Conservation (phyloP, 2,113 vertebrate genomes). For the Nerophis lumbriciformis region DNA sequence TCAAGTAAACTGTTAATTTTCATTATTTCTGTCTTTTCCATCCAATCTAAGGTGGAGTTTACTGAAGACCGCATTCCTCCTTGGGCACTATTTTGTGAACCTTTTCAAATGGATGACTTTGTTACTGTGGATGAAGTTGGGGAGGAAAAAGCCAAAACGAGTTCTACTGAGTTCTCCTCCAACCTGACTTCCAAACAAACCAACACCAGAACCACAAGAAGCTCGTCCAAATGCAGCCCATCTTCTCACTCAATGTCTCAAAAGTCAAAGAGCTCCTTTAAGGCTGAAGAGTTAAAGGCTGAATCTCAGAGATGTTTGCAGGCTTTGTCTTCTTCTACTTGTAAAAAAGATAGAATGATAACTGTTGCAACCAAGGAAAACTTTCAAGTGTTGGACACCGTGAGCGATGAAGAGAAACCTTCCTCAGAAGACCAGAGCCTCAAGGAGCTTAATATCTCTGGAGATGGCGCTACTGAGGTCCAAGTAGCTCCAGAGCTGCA, state of each 20-base stretch:
- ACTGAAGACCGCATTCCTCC: background rate
- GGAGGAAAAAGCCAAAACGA: conserved; percentile 2
- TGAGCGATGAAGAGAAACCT: background rate
- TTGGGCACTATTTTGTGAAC: background rate
- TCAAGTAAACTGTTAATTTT: background rate
- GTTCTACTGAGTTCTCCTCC: background rate
- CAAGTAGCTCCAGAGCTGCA: background rate
- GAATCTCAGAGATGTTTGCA: background rate
- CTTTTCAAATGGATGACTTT: conserved; percentile 50
- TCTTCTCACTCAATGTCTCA: background rate
- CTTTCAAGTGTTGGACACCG: conserved; percentile 18
- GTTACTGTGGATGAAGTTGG: conserved; percentile 53
- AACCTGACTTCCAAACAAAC: background rate
- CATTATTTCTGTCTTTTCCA: background rate
- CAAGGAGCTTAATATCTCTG: background rate
- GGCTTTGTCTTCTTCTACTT: conserved; percentile 13
- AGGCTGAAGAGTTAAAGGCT: background rate
- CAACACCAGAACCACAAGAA: conserved; percentile 9
- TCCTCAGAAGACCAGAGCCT: background rate
- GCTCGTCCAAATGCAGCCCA: background rate
- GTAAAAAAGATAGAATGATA: background rate
- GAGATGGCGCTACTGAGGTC: background rate
- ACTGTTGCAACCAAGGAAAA: background rate
- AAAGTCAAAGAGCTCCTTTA: conserved; percentile 5
- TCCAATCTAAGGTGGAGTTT: conserved; percentile 1